A percentile compares a stretch with the other conserved stretches of the same genome.
These are phyloP conservation scores for Sitophilus oryzae DNA, from an alignment of 1,140 invertebrate genomes.

Conservation along the genomic window DNA sequence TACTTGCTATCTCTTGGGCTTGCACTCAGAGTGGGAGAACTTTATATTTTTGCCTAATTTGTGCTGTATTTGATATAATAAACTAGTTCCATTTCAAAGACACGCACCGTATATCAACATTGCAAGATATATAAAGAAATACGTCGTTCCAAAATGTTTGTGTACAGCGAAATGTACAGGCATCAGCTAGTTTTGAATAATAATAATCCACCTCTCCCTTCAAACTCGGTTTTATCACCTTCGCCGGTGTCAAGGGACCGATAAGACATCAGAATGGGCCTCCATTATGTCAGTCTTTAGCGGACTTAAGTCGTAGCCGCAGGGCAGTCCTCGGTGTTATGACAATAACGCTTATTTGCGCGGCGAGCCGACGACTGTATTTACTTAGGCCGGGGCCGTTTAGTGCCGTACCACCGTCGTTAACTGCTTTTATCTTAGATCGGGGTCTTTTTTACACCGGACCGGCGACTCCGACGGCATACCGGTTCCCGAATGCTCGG, in stretches of 20 bases:
- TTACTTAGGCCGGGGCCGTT: slow-evolving; percentile 20
- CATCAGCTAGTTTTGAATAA: too few species aligned
- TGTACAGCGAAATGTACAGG: neutral
- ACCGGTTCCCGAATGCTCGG: slow-evolving; percentile 18
- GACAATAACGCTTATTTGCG: slow-evolving; percentile 19
- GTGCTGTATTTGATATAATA: too few species aligned
- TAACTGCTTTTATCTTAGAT: slow-evolving; percentile 23
- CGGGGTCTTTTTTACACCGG: slow-evolving; percentile 18
- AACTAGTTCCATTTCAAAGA: too few species aligned
- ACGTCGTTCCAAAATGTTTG: too few species aligned
- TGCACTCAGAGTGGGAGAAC: too few species aligned
- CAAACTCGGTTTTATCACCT: too few species aligned
- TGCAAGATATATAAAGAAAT: too few species aligned
- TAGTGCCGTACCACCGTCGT: slow-evolving; percentile 19
- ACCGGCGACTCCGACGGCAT: slow-evolving; percentile 11
- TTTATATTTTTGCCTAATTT: too few species aligned
- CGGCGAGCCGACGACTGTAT: slow-evolving; percentile 18
- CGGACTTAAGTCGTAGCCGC: neutral
- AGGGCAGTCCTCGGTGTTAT: slow-evolving; percentile 5
- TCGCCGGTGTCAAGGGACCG: neutral
- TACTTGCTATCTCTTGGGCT: too few species aligned
- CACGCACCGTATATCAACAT: too few species aligned
- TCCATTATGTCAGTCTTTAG: slow-evolving; percentile 14
- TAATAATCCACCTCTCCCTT: too few species aligned
- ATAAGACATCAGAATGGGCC: slow-evolving; percentile 1